Conservation (phyloP, 2,113 vertebrate species). For the Seriola rivoliana region DNA sequence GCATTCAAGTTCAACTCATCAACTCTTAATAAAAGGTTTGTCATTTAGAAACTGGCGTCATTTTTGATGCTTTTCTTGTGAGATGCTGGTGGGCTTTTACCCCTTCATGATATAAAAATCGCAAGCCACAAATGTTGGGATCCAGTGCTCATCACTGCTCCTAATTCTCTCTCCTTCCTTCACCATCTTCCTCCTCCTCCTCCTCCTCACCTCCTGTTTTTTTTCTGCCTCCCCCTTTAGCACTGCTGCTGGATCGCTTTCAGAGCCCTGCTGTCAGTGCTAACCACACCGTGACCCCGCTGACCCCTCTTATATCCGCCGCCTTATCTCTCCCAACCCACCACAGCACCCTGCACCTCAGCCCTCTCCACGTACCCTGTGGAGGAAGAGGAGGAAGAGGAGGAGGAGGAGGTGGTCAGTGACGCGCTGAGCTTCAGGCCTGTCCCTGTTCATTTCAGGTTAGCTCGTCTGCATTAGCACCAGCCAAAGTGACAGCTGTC, state of each 20-base stretch:
- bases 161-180: slow-evolving; percentile 20
- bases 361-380: slow-evolving; percentile 24
- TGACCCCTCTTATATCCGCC: slow-evolving; percentile 78
- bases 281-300: slow-evolving; percentile 76
- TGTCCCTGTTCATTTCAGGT: slow-evolving; percentile 79
- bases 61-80: background rate
- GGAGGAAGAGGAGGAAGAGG: slow-evolving; percentile 19
- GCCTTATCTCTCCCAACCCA: slow-evolving; percentile 76
- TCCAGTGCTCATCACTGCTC: background rate
- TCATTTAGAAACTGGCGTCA: background rate
- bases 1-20: background rate
- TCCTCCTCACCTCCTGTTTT: slow-evolving; percentile 5
- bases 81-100: background rate
- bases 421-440: slow-evolving; percentile 46
- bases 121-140: background rate
- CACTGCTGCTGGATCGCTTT: slow-evolving; percentile 68
- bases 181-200: slow-evolving; percentile 12
- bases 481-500: slow-evolving; percentile 81
- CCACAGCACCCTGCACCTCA: slow-evolving; percentile 62
- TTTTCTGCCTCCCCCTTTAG: slow-evolving; percentile 46
- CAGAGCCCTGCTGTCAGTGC: slow-evolving; percentile 66
- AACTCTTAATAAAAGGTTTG: background rate
- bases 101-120: background rate
- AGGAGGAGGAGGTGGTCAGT: slow-evolving; percentile 44
- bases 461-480: slow-evolving; percentile 77